Evolutionary conservation across 2,113 vertebrate species (phyloP).

Genomic region (Xyliphius kryptos): DNA sequence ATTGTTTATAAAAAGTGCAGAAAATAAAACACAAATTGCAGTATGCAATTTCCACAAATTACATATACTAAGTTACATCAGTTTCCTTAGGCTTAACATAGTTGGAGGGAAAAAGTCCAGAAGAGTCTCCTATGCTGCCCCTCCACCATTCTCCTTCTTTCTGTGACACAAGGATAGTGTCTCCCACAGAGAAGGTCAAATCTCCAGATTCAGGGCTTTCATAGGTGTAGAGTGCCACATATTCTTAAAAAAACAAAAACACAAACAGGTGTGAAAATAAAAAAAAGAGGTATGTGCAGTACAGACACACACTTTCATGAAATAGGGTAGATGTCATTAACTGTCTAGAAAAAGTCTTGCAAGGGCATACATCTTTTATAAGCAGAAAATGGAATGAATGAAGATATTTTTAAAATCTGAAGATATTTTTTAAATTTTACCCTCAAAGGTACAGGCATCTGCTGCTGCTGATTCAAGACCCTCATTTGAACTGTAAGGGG

Average conservation of each 20-base stretch:
- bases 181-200: conserved; percentile 82
- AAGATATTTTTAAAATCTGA: no score
- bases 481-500: conserved; percentile 34
- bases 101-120: conserved; percentile 88
- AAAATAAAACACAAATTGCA: background rate
- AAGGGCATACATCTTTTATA: no score
- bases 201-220: conserved; percentile 83
- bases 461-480: conserved; percentile 38
- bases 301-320: background rate
- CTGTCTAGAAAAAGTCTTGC: no score
- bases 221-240: conserved; percentile 82
- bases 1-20: background rate
- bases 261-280: background rate
- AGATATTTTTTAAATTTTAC: no score
- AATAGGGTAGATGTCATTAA: no score
- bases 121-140: conserved; percentile 75
- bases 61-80: conserved; percentile 65
- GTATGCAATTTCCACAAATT: background rate
- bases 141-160: conserved; percentile 95
- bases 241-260: conserved; percentile 64
- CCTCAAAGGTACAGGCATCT: conserved; percentile 55
- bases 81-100: conserved; percentile 88
- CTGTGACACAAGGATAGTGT: conserved; percentile 83
- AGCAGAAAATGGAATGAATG: no score
- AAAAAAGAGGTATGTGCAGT: background rate